phyloP scores from a whole-genome alignment of 2,797 vertebrate species.

The Lateolabrax maculatus region DNA sequence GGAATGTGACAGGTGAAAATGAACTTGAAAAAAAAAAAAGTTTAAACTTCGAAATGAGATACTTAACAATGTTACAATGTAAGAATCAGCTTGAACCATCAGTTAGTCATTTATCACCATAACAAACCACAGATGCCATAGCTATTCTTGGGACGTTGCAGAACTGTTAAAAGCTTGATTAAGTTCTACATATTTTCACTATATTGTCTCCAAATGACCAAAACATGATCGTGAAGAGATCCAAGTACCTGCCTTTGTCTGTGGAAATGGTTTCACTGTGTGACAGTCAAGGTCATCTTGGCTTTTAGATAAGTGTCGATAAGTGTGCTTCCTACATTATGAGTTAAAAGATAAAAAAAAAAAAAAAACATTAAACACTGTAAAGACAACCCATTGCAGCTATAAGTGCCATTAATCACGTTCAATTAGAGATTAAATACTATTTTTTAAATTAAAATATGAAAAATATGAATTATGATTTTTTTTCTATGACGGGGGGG shows the following conservation, averaged over 20 bases:
- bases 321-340: not conserved
- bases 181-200: not conserved
- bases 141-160: not conserved
- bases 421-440: not conserved
- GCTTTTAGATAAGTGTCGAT: not conserved
- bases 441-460: not conserved
- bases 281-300: not conserved
- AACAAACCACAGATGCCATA: not conserved
- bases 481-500: too few species aligned
- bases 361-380: not conserved
- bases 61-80: not conserved
- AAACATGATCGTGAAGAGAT: not conserved
- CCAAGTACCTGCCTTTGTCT: not conserved
- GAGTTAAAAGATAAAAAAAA: constrained; percentile 7
- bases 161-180: not conserved
- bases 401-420: not conserved
- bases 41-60: not conserved
- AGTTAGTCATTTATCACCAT: not conserved
- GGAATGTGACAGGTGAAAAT: not conserved
- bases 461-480: constrained; percentile 6
- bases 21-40: not conserved
- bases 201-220: not conserved
- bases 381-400: not conserved
- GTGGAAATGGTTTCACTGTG: not conserved
- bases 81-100: not conserved